Evolutionary conservation across 2,888 invertebrate genomes (phyloP), one percentile per base, ranked within the genome.

Genomic region (Eulithis prunata): DNA sequence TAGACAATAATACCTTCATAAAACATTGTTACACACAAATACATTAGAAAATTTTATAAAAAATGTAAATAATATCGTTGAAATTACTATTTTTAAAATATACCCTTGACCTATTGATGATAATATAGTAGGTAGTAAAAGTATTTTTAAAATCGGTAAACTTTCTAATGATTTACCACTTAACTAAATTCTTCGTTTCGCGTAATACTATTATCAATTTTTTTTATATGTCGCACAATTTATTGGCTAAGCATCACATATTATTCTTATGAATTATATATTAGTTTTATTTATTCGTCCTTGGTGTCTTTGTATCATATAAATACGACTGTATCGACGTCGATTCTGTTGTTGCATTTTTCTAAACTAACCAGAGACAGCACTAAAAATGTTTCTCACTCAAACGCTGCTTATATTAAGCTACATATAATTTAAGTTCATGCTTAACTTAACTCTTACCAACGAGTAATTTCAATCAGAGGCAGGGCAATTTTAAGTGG

Each of bases 1-100:
- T 71, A 67, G 70, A 73, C 70, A 73, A 71, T 73, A 73, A 71
- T 66, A 51, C 62, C 59, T 47, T 59, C 51, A 73, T 66, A 45
- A 43, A 73, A 77, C 73, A 71, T 79, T 79, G 76, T 74, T 77
- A 67, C 62, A 75, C 75, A 72, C 64, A 67, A 75, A 53, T 38
- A 13, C 38, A 77, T 73, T 77, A 78, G 73, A 65, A 80, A 78
- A 82, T 82, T 78, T 80, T 82, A 79, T 80, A 78, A 70, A 64
- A 68, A 70, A 71, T 70, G 62, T 67, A 59, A 66, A 65, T 65
- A 56, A 56, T 49, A 60, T 60, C 46, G 45, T 38, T 53, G 57
- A 57, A 58, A 64, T 49, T 45, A 62, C 51, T 73, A 71, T 73
- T 73, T 71, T 73, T 62, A 73, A 71, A 45, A 69, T 73, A 64